Evolutionary conservation across 2,113 vertebrate genomes (phyloP), one percentile per base, ranked within the genome.

Genomic region (Amphiprion ocellaris): DNA sequence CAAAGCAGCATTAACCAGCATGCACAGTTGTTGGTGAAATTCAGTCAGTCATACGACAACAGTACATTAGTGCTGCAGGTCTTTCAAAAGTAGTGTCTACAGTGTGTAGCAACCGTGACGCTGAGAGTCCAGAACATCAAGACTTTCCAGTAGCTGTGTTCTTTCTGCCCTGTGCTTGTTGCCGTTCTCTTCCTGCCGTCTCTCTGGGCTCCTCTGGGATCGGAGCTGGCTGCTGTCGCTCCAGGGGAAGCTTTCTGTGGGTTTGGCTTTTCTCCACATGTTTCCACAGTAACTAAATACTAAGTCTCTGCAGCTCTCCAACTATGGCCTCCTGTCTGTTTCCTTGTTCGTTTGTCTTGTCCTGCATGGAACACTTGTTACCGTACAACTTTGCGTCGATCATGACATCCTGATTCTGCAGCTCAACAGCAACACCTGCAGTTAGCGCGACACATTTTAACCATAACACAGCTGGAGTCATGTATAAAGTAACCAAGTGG

Each of bases 291-390:
- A 49, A 28, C 16, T 66, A 33, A 24, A 9, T 62, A 67, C 53
- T 30, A 37, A 69, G 47, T 63, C 59, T 47, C 60, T 64, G 53
- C 58, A 55, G 46, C 46, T 50, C 17, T 23, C 44, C 50, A 54
- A 19, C 64, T 49, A 10, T 11, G 8, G 64, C 28, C 33, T 73
- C 54, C n/a, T 49, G 53, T 77, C 39, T 56, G 16, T 49, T 33
- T 60, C 24, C 4, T 5, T 37, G 24, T 24, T 7, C 47, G 59
- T 72, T 14, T 24, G 33, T 69, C 28, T 64, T 21, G 2, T 73
- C 37, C 37, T 79, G 81, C 87, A 84, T 85, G 87, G 19, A 12
- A 69, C 30, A 24, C 56, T 81, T 65, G 46, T 15, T 28, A 58
- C 14, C 0, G 11, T 53, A 39, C n/a, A 63, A 50, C 52, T 60